Evolutionary conservation across 64 coral and sea anemone genomes (phyloP), one percentile per base, ranked within the genome.

Genomic region (Stylophora pistillata): DNA sequence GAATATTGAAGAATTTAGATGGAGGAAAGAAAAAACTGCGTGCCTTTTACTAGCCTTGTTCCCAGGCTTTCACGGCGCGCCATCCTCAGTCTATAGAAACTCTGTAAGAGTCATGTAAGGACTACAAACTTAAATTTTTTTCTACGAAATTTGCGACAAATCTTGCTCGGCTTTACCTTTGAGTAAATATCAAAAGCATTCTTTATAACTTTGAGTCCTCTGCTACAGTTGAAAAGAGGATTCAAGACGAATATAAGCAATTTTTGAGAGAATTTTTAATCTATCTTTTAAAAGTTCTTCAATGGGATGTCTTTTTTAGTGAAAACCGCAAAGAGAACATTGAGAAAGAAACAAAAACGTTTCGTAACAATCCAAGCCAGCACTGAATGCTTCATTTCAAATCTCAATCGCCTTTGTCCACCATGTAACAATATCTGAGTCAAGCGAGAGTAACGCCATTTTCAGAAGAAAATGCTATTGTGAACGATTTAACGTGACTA

Each of bases 391-490:
- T 28, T 53, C 56, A 16, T 18, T 61, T 12, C 9, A 37, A 23
- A 37, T n/a, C 28, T 62, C 78, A 82, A 82, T 82, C 30, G 78
- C 78, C 78, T 82, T 82, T 82, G 77, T 79, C 21, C 52, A 18
- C 18, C 25, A 37, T 15, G 80, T 69, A 70, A 84, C 62, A 62
- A 33, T 54, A 68, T 25, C 5, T 68, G 12, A 26, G 57, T 82
- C 33, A 54, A 68, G 59, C 21, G 17, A 21, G 53, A n/a, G 41
- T 20, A 65, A 21, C 23, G 33, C 1, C 52, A 62, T 9, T 18
- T 20, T 5, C n/a, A n/a, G n/a, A n/a, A 82, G 21, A 82, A 82
- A 65, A 61, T 68, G 17, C 34, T 21, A 66, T 64, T 82, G 79
- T 65, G 7, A 11, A 11, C 1, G 9, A 33, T 62, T 12, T 69